These are phyloP conservation scores for Apamea epomidion DNA, from an alignment of 2,888 invertebrate species.

Conservation along the genomic window DNA sequence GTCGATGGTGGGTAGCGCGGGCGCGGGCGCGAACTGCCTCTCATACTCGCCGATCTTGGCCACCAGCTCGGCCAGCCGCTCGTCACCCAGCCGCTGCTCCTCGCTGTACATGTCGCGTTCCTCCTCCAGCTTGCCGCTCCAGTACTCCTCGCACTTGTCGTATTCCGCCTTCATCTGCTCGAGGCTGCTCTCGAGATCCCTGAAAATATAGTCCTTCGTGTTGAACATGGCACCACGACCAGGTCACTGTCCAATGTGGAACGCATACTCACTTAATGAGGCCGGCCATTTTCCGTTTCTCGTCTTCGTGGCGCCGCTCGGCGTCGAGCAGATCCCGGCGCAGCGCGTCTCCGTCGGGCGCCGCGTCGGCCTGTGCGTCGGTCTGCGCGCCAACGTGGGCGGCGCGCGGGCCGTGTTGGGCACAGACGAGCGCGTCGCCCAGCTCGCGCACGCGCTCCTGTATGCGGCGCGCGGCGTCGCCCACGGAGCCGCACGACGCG, in stretches of 20 bases:
- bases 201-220: constrained; percentile 76
- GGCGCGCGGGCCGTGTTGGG: constrained; percentile 58
- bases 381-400: not conserved
- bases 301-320: constrained; percentile 72
- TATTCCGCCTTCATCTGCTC: constrained; percentile 94
- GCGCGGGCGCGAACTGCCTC: constrained; percentile 91
- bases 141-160: constrained; percentile 96
- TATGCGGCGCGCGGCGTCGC: constrained; percentile 28
- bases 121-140: constrained; percentile 94
- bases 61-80: constrained; percentile 93
- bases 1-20: constrained; percentile 93
- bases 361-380: constrained; percentile 19
- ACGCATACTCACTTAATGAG: constrained; percentile 76
- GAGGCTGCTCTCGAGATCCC: constrained; percentile 93
- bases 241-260: not conserved
- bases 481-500: constrained; percentile 30
- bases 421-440: constrained; percentile 34
- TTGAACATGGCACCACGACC: not conserved
- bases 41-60: constrained; percentile 95
- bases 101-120: constrained; percentile 94
- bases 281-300: constrained; percentile 76
- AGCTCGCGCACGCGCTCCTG: constrained; percentile 59
- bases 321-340: constrained; percentile 28
- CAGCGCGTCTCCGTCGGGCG: constrained; percentile 16
- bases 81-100: constrained; percentile 94